Conservation (phyloP, 2,888 invertebrate species). For the Copidosoma aretas region DNA sequence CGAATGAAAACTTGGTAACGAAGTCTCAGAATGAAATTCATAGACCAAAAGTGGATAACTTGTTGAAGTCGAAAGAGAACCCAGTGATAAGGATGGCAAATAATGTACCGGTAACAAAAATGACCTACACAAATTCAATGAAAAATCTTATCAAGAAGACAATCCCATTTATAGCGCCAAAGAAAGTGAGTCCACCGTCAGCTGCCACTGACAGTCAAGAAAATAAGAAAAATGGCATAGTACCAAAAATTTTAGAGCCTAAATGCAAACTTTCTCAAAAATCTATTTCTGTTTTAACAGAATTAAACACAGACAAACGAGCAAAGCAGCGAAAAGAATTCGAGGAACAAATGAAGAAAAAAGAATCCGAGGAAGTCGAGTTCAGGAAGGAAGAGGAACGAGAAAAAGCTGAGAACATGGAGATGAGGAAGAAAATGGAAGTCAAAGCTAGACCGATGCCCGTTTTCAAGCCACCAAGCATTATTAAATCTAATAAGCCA, state of each 20-base stretch:
- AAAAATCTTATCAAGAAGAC: conserved; percentile 30
- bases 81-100: conserved; percentile 1
- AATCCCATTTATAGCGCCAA: conserved; percentile 28
- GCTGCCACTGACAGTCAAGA: conserved; percentile 25
- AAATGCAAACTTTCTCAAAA: conserved; percentile 38
- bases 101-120: no score
- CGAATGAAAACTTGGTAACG: conserved; percentile 39
- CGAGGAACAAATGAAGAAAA: conserved; percentile 64
- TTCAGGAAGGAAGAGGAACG: conserved; percentile 61
- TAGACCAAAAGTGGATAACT: conserved; percentile 38
- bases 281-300: conserved; percentile 31
- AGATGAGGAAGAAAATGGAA: conserved; percentile 67
- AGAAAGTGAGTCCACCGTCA: conserved; percentile 11
- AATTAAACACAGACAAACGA: conserved; percentile 70
- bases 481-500: conserved; percentile 65
- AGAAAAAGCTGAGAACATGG: conserved; percentile 64
- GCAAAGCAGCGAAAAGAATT: conserved; percentile 70
- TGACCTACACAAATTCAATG: no score
- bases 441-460: conserved; percentile 72
- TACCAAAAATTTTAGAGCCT: conserved; percentile 39
- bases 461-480: conserved; percentile 63
- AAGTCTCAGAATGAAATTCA: conserved; percentile 12
- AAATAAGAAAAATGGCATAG: conserved; percentile 8
- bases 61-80: conserved; percentile 41
- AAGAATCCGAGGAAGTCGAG: conserved; percentile 66